Base-by-base conservation (phyloP, 1,140 invertebrate genomes). In the Drosophila sechellia region DNA sequence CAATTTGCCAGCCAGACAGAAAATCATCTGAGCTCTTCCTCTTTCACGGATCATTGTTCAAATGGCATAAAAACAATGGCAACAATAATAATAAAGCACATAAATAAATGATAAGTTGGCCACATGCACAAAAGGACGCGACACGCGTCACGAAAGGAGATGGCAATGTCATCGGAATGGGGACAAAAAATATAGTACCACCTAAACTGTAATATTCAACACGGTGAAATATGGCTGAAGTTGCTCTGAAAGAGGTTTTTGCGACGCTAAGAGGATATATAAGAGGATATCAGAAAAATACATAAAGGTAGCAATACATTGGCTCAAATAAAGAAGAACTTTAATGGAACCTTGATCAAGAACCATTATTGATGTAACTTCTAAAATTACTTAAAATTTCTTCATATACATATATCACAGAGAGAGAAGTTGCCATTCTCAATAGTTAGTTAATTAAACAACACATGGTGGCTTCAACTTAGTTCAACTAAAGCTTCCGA, bases 51-150 rank as follows among this genome's bases (percentile, higher is more conserved):
- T 39, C 66, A 54, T 54, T 66, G 66, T 39, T 69, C 35, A 34
- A 48, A 39, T 42, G 48, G 39, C 52, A 59, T 31, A 57, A 65
- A 65, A 65, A 75, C 50, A 75, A 75, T 74, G 60, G 79, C 77
- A 80, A 77, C 77, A 79, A 71, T 71, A 86, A 87, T 81, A 85
- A 85, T 81, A 85, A 87, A 70, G 64, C 60, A 70, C 66, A 85
- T 85, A 78, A 87, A 85, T 85, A 87, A 85, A 85, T 85, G 64
- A 85, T 85, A 87, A 81, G 83, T 68, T 56, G 66, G 50, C 64
- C 74, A 77, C 72, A 77, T 77, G 69, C 60, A 85, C 42, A 55
- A 75, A 46, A 75, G 72, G 70, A 39, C 71, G 48, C 25, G 68
- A 50, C 59, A 63, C 70, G 54, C 37, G 70, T 48, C 57, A 64